phyloP scores from a whole-genome alignment of 2,113 vertebrate species.

The Theristicus caerulescens region DNA sequence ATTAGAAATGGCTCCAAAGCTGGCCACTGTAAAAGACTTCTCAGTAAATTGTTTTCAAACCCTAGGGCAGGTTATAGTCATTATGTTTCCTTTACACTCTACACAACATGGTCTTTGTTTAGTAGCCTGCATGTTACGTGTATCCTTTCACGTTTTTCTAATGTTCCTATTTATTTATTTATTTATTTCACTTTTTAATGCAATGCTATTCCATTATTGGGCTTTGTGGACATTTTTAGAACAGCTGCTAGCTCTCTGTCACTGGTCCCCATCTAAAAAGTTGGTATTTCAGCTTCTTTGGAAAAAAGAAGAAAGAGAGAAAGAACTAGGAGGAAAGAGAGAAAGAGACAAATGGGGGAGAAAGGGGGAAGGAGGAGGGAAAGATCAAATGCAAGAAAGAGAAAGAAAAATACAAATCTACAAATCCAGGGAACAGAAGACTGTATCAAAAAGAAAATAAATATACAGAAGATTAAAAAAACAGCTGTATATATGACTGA shows the following conservation, averaged over 20 bases:
- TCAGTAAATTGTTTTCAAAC: slow-evolving; percentile 69
- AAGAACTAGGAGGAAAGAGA: neutral
- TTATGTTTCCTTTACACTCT: slow-evolving; percentile 34
- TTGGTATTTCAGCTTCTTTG: neutral
- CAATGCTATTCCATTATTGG: neutral
- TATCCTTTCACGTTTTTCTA: slow-evolving; percentile 23
- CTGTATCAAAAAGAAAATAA: neutral
- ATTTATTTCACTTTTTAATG: neutral
- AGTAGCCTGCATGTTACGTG: neutral
- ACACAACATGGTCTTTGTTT: slow-evolving; percentile 66
- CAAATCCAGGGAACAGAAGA: neutral
- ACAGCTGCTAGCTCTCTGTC: neutral
- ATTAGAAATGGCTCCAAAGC: slow-evolving; percentile 66
- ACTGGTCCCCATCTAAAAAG: neutral
- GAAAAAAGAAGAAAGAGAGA: neutral
- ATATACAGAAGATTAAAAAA: neutral
- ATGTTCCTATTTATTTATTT: neutral
- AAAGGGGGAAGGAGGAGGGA: neutral
- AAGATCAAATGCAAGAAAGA: neutral
- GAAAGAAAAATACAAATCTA: neutral
- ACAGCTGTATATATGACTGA: neutral
- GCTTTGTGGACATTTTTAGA: neutral
- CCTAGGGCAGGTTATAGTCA: slow-evolving; percentile 47
- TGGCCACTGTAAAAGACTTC: slow-evolving; percentile 61
- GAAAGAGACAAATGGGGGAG: neutral